Conservation (phyloP, 1,140 invertebrate species). For the Brachionus rotundiformis region DNA sequence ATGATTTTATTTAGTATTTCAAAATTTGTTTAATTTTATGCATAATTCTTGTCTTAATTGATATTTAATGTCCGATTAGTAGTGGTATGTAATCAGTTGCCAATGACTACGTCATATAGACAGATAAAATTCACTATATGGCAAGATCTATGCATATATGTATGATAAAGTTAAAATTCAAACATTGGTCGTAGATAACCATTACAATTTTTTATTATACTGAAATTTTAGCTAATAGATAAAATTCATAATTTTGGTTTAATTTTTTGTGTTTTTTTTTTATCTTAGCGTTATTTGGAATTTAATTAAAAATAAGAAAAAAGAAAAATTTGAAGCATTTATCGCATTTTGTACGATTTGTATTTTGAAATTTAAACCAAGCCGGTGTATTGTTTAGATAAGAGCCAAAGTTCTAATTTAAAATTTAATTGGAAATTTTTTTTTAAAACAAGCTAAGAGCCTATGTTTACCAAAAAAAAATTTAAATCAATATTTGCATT, state of each 20-base stretch:
- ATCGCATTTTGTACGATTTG: slow-evolving; percentile 34
- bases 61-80: no score
- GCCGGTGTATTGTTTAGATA: slow-evolving; percentile 7
- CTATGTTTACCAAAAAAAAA: not conserved
- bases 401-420: slow-evolving; percentile 14
- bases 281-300: slow-evolving; percentile 18
- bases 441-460: not conserved
- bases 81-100: no score
- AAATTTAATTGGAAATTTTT: slow-evolving; percentile 20
- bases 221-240: not conserved
- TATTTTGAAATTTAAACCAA: slow-evolving; percentile 10
- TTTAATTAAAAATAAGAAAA: slow-evolving; percentile 24
- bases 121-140: no score
- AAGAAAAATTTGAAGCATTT: slow-evolving; percentile 33
- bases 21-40: no score
- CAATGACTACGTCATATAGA: not conserved
- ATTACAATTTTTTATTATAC: slow-evolving; percentile 19
- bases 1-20: no score
- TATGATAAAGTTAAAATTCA: not conserved
- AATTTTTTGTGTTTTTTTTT: not conserved
- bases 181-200: slow-evolving; percentile 20
- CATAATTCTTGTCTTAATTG: no score
- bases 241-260: slow-evolving; percentile 43
- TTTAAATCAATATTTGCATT: not conserved
- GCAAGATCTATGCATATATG: not conserved